Base-by-base conservation (phyloP, 2,888 invertebrate species). In the Meta bourneti region DNA sequence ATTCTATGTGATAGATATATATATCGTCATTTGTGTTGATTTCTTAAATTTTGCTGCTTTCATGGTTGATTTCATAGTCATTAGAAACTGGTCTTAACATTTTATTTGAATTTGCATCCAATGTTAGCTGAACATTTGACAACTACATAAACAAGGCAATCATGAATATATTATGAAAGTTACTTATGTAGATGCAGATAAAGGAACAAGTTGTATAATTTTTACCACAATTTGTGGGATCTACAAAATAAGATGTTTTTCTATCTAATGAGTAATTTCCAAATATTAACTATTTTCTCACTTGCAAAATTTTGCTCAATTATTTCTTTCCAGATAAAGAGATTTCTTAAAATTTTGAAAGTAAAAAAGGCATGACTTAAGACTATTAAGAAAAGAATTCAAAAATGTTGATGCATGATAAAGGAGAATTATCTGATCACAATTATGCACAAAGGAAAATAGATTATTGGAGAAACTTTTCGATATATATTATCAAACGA, bases 11-110 rank as follows among this genome's bases (percentile, higher is more conserved):
- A 75, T 75, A 54, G 61, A 75, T 75, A 75, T 61, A 54, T 75
- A 75, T 75, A 75, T 61, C 61, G 75, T 84, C 74, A 84, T 75
- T 84, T 82, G 70, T 81, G 82, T 82, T 82, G 19, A 72, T 19
- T 34, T 51, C 20, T 81, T 69, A 49, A n/a, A 6, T 51, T 51
- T 19, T 82, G 19, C 20, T 82, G 6, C 48, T 82, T 82, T 82
- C 7, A 13, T 71, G 48, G 52, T 82, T 82, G 11, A 19, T 8
- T 71, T 82, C 79, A 79, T 82, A 71, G 71, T 48, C 51, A 71
- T 82, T 51, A 19, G 5, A n/a, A 20, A 70, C 11, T 71, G 13
- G 48, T 82, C 71, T 71, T 16, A 51, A 19, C 48, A n/a, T 70
- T 19, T 69, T 48, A 54, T 34, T 72, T 82, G 20, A 51, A 34